Evolutionary conservation across 1,140 invertebrate species (phyloP).

Genomic region (Pogonomyrmex barbatus): DNA sequence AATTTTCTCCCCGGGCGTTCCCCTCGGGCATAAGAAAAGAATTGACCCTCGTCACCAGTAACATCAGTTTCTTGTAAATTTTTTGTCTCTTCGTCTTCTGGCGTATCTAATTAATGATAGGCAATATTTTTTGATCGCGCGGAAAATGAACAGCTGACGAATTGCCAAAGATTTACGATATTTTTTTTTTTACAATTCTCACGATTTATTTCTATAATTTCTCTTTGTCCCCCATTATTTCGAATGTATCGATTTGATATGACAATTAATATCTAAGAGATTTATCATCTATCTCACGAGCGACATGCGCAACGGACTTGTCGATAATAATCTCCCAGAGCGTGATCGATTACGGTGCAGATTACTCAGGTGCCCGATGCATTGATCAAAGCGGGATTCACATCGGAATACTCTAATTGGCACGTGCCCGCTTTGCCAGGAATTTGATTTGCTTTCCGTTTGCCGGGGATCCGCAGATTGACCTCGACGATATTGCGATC

Average conservation of each 20-base stretch:
- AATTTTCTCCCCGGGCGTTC: background rate
- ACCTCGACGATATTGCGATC: constrained; percentile 75
- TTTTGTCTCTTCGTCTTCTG: constrained; percentile 1
- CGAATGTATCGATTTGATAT: constrained; percentile 15
- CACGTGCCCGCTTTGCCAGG: constrained; percentile 71
- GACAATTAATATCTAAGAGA: constrained; percentile 41
- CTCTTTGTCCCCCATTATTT: background rate
- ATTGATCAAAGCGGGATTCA: constrained; percentile 79
- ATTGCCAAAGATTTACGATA: background rate
- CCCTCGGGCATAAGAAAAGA: constrained; percentile 6
- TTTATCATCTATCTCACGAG: constrained; percentile 22
- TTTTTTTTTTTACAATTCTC: background rate
- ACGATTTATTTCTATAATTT: background rate
- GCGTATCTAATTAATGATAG: constrained; percentile 35
- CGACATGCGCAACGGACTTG: background rate
- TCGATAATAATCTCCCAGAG: constrained; percentile 77
- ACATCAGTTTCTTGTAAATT: constrained; percentile 26
- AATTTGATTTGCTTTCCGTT: constrained; percentile 78
- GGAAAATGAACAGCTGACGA: constrained; percentile 26
- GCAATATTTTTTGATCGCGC: constrained; percentile 39
- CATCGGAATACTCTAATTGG: constrained; percentile 74
- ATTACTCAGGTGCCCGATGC: constrained; percentile 77
- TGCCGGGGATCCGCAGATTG: constrained; percentile 71
- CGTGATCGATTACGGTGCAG: constrained; percentile 73
- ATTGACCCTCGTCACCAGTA: constrained; percentile 22